Evolutionary conservation across 1,140 invertebrate genomes (phyloP), one percentile per base, ranked within the genome.

Genomic region (Psix sp.): DNA sequence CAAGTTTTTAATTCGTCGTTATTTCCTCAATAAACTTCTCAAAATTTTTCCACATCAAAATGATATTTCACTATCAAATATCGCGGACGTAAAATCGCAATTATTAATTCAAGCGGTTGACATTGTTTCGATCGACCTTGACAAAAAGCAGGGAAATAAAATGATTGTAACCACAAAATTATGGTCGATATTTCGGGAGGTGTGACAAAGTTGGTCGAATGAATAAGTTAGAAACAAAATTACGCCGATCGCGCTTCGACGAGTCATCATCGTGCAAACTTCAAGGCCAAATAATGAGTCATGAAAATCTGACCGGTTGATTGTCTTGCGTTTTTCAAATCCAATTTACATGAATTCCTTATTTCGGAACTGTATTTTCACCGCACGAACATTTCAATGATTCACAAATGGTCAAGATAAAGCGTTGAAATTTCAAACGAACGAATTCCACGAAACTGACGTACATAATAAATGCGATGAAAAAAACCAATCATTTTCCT

Each of bases 221-320:
- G 49, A 46, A 15, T 26, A 51, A 51, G 48, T 43, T 51, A 26
- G 17, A 43, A 42, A 24, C 18, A 16, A 38, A 63, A 33, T 46
- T 26, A 48, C 45, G 29, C 29, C 16, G 35, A 26, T 56, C 14
- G 49, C 38, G 57, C 71, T 77, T 74, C 68, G 35, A 60, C 79
- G 66, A 82, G 77, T 82, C 82, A 80, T 80, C 77, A 70, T 74
- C 52, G 81, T 74, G 57, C 77, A 63, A 81, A 78, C 60, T 76
- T 77, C 81, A 84, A 84, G 82, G 82, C 54, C 40, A 57, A 14
- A 10, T 49, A 35, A 51, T 83, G 80, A 83, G 60, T 81, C 80
- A 83, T 75, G 70, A 77, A 79, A 82, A 80, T 82, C 76, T 71
- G 75, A 56, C 59, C 65, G 11, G 5, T 49, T 52, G 59, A 65